Percentiles rank a stretch among this genome's conserved stretches.
Evolutionary conservation across 2,113 vertebrate species (phyloP).

Genomic region (Suncus etruscus): DNA sequence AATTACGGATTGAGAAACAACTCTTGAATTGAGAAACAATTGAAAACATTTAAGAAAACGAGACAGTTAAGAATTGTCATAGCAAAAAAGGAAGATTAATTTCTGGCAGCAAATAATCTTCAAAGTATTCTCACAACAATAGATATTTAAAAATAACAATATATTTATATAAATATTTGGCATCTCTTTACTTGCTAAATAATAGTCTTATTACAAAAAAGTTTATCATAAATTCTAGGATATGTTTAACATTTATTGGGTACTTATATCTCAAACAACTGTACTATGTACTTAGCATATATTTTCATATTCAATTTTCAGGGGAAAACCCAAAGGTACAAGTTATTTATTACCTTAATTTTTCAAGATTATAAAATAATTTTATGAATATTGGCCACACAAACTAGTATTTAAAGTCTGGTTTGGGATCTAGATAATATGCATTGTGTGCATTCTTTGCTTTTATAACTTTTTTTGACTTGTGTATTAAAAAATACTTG

Average conservation of each 20-base stretch:
- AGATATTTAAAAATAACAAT: too few species aligned
- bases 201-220: not conserved
- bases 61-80: too few species aligned
- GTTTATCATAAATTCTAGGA: not conserved
- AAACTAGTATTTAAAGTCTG: not conserved
- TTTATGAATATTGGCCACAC: not conserved
- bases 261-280: not conserved
- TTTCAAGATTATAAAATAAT: not conserved
- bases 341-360: not conserved
- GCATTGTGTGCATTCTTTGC: not conserved
- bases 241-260: conserved; percentile 26
- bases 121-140: too few species aligned
- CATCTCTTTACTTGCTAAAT: not conserved
- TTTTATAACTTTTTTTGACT: not conserved
- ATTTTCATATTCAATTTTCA: not conserved
- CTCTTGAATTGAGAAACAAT: too few species aligned
- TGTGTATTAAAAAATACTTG: not conserved
- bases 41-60: too few species aligned
- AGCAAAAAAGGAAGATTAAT: too few species aligned
- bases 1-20: too few species aligned
- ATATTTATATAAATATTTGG: not conserved
- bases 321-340: not conserved
- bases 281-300: not conserved
- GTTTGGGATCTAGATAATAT: not conserved
- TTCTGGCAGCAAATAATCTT: too few species aligned